These are phyloP conservation scores for Apolygus lucorum DNA, from an alignment of 1,140 invertebrate genomes.

Conservation along the genomic window DNA sequence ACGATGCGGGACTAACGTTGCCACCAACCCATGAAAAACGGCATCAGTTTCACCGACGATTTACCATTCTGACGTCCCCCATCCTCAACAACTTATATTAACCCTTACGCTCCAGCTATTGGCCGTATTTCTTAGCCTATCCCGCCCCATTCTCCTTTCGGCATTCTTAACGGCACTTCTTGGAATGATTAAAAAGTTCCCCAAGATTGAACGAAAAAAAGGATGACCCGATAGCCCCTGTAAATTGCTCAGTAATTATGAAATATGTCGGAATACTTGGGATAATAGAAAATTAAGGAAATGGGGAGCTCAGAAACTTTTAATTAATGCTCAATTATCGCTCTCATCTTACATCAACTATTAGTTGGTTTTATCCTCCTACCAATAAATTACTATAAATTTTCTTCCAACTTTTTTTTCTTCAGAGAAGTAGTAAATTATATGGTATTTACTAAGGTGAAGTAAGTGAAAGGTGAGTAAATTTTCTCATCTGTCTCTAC, in stretches of 20 bases:
- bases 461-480: no score
- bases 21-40: conserved; percentile 19
- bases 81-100: neutral
- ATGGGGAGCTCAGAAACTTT: neutral
- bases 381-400: no score
- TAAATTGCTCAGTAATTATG: neutral
- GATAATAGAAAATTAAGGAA: neutral
- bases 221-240: neutral
- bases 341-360: no score
- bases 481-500: no score
- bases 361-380: no score
- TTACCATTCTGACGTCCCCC: conserved; percentile 7
- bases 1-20: neutral
- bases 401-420: no score
- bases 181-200: no score
- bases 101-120: neutral
- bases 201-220: no score
- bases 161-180: no score
- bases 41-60: conserved; percentile 8
- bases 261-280: neutral
- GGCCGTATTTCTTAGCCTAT: neutral
- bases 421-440: no score
- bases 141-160: no score
- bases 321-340: neutral
- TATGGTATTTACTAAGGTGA: no score